Percentiles rank a stretch among this genome's conserved stretches.
Evolutionary conservation across 2,113 vertebrate genomes (phyloP).

Genomic region (Balaenoptera acutorostrata): DNA sequence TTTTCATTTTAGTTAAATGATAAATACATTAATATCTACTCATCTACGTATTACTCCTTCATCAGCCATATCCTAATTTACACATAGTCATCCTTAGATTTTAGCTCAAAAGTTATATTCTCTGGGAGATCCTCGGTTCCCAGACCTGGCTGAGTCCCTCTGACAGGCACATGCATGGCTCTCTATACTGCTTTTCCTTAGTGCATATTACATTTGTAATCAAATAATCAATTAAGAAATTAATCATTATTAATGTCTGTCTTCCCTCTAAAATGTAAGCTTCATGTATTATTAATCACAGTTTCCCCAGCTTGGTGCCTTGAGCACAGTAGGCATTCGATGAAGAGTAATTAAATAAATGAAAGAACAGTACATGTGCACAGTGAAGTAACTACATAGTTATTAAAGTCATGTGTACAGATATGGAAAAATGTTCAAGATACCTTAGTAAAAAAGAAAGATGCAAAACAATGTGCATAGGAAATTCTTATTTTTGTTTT

Average conservation of each 20-base stretch:
- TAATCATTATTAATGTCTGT: background rate
- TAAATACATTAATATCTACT: background rate
- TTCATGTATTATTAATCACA: background rate
- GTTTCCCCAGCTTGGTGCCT: background rate
- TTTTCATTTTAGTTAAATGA: slow-evolving; percentile 17
- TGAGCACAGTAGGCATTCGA: background rate
- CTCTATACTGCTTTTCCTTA: background rate
- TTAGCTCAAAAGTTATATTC: background rate
- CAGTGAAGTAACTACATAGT: background rate
- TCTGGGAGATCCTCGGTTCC: background rate
- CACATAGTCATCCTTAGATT: background rate
- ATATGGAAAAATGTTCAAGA: background rate
- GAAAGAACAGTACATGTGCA: background rate
- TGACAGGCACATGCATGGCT: background rate
- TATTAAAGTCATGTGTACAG: background rate
- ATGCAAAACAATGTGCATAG: background rate
- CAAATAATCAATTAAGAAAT: slow-evolving; percentile 21
- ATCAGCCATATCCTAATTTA: background rate
- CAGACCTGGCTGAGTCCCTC: background rate
- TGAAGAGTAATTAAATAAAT: background rate
- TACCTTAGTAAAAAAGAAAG: background rate
- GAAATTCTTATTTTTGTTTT: background rate
- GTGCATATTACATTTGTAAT: background rate
- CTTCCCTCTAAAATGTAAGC: background rate
- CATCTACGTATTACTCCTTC: background rate